These are phyloP conservation scores for Tetramorium parvispinum DNA, from an alignment of 1,140 invertebrate genomes.

Conservation along the genomic window DNA sequence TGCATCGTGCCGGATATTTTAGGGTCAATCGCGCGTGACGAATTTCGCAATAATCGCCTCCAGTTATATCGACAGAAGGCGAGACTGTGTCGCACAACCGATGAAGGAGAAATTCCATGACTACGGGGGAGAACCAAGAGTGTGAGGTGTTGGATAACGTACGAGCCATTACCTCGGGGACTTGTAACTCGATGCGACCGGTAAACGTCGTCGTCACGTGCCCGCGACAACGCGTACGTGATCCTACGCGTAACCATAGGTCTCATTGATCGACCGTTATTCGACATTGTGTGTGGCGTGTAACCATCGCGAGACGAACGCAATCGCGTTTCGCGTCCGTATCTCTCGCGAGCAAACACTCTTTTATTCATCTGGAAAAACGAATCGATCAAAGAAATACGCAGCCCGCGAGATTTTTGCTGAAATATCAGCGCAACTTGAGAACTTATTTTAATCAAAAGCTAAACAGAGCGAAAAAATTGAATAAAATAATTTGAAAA, in stretches of 20 bases:
- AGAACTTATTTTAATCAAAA: neutral
- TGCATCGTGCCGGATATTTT: neutral
- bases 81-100: neutral
- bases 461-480: neutral
- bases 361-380: neutral
- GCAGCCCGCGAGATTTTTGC: neutral
- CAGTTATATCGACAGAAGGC: neutral
- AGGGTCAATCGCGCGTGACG: neutral
- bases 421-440: neutral
- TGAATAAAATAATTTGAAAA: neutral
- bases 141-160: constrained; percentile 72
- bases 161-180: constrained; percentile 73
- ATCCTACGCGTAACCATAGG: constrained; percentile 72
- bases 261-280: constrained; percentile 69
- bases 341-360: neutral
- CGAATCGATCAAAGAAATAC: neutral
- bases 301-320: constrained; percentile 41
- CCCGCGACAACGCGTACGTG: constrained; percentile 68
- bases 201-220: constrained; percentile 71
- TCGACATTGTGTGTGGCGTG: constrained; percentile 42
- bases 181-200: constrained; percentile 73
- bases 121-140: constrained; percentile 35
- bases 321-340: constrained; percentile 18
- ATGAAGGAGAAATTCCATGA: constrained; percentile 33
- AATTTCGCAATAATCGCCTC: neutral